Conservation (phyloP, 1,140 invertebrate genomes). For the Augochlora pura region DNA sequence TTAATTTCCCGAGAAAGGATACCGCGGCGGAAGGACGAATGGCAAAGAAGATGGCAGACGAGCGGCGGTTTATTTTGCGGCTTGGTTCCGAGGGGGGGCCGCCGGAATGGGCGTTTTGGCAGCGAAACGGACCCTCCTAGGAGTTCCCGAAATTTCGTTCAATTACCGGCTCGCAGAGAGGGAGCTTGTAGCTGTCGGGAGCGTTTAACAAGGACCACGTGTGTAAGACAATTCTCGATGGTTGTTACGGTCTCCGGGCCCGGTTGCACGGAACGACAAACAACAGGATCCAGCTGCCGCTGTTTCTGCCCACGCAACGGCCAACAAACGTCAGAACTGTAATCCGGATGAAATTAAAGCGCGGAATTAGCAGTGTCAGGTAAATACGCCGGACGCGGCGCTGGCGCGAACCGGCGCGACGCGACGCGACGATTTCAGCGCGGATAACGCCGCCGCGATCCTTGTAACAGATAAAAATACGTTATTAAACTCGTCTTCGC, state of each 20-base stretch:
- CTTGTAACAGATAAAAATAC: conserved; percentile 10
- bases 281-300: conserved; percentile 54
- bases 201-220: conserved; percentile 49
- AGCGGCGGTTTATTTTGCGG: neutral
- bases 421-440: neutral
- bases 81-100: neutral
- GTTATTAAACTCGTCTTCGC: neutral
- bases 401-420: neutral
- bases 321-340: conserved; percentile 32
- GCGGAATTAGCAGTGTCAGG: conserved; percentile 26
- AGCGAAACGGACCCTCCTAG: neutral
- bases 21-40: no score
- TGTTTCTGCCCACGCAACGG: conserved; percentile 41
- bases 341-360: conserved; percentile 53
- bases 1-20: no score
- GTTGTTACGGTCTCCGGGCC: conserved; percentile 20
- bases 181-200: conserved; percentile 35
- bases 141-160: conserved; percentile 27
- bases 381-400: neutral
- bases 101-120: neutral
- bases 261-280: conserved; percentile 47
- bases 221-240: conserved; percentile 48
- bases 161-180: conserved; percentile 17
- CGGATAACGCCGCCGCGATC: neutral
- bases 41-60: neutral